A percentile compares a stretch with the other conserved stretches of the same genome.
Evolutionary conservation across 2,113 vertebrate species (phyloP).

Genomic region (Xiphorhynchus elegans): DNA sequence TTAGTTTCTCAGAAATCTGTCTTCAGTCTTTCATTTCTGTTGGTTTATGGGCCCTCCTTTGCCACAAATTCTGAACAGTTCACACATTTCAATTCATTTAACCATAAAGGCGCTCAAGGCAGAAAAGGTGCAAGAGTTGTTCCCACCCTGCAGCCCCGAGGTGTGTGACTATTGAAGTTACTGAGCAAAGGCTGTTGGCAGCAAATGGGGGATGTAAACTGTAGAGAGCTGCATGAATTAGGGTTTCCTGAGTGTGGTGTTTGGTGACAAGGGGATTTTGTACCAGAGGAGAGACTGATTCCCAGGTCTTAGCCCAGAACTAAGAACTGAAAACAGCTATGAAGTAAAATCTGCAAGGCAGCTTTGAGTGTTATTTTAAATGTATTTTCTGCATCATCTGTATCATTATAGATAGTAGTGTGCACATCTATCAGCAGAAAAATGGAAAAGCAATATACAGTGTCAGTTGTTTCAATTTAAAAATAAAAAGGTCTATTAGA

Average conservation of each 20-base stretch:
- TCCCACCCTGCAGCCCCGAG: neutral
- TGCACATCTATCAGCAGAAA: neutral
- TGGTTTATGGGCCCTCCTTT: neutral
- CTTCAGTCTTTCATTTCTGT: neutral
- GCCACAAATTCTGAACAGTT: neutral
- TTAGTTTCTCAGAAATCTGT: neutral
- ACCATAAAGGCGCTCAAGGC: neutral
- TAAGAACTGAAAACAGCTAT: neutral
- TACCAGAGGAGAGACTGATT: neutral
- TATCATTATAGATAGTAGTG: neutral
- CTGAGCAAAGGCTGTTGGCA: neutral
- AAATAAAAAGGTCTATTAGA: neutral
- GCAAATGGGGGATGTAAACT: neutral
- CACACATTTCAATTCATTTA: neutral
- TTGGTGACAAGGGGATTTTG: neutral
- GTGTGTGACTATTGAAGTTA: neutral
- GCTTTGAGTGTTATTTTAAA: neutral
- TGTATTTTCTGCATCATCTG: neutral
- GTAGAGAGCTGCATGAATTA: neutral
- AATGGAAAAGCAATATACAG: neutral
- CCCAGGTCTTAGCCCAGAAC: neutral
- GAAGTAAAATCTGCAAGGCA: neutral
- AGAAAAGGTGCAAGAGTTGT: neutral
- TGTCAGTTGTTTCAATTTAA: neutral
- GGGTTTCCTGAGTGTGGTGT: neutral